phyloP scores from a whole-genome alignment of 2,113 vertebrate species.

The Pandion haliaetus region DNA sequence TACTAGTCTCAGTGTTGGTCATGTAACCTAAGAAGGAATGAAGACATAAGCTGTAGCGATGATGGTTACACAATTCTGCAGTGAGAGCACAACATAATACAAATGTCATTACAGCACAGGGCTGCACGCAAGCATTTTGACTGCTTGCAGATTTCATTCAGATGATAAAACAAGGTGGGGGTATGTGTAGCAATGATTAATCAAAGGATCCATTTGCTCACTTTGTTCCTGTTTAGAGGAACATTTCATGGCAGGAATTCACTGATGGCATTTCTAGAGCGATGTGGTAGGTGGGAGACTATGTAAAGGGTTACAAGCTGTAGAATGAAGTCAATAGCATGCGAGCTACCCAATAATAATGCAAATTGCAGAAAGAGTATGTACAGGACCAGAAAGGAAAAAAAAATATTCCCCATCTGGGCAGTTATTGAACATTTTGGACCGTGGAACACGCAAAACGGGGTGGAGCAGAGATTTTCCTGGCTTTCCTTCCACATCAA shows the following conservation, averaged over 20 bases:
- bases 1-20: conserved; percentile 35
- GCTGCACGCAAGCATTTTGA: not conserved
- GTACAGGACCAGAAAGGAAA: conserved; percentile 37
- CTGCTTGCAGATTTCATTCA: not conserved
- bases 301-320: conserved; percentile 11
- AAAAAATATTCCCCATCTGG: conserved; percentile 56
- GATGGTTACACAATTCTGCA: conserved; percentile 9
- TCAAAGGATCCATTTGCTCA: not conserved
- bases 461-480: conserved; percentile 62
- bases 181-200: not conserved
- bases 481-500: conserved; percentile 61
- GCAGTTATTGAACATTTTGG: conserved; percentile 51
- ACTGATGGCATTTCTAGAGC: not conserved
- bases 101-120: not conserved
- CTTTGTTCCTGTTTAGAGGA: not conserved
- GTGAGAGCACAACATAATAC: not conserved
- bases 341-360: not conserved
- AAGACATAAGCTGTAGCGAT: not conserved
- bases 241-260: not conserved
- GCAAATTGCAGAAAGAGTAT: conserved; percentile 13
- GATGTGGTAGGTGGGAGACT: not conserved
- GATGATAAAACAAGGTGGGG: not conserved
- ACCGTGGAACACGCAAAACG: conserved; percentile 4
- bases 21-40: conserved; percentile 51
- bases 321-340: conserved; percentile 1